Evolutionary conservation across 2,113 vertebrate genomes (phyloP), one percentile per base, ranked within the genome.

Genomic region (Spilogale gracilis): DNA sequence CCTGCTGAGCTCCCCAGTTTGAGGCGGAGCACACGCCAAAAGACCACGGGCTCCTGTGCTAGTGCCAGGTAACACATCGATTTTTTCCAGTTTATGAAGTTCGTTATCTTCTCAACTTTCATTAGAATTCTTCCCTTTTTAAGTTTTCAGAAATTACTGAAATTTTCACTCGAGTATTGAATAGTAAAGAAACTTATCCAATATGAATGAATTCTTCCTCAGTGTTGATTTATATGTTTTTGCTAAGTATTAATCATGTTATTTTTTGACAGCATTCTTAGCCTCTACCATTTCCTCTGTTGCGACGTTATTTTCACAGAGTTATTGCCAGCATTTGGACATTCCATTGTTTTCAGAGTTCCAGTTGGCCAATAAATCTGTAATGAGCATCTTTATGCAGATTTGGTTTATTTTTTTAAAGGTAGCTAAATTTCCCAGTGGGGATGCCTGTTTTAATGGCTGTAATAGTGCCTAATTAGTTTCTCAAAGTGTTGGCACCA

Each of bases 1-100:
- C 99, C 99, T 99, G 99, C 99, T 99, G 99, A 99, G 99, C 99
- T 99, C 99, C 99, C 99, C 99, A 99, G 99, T 99, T 99, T 99
- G 99, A 99, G 99, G 99, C 99, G 99, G 99, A 99, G 99, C 99
- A 99, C 99, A 99, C 99, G 99, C 98, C 99, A 99, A 99, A 99
- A 99, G 99, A 99, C 99, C 99, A 99, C 99, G 99, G 99, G 99
- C 99, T 99, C 99, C 99, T 99, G 99, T 99, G 99, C 99, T 99
- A 99, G 99, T 99, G 99, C 99, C 99, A 99, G 99, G 99, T 99
- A 99, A 90, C 65, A 23, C 74, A 32, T 32, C 32, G 4, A 8
- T 11, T 38, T 54, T 63, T 71, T 50, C 32, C 6, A 27, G 1
- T 27, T 48, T 67, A 17, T 50, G 5, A 69, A 58, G 12, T 80